Conservation (phyloP, 1,140 invertebrate species). For the Globodera rostochiensis region DNA sequence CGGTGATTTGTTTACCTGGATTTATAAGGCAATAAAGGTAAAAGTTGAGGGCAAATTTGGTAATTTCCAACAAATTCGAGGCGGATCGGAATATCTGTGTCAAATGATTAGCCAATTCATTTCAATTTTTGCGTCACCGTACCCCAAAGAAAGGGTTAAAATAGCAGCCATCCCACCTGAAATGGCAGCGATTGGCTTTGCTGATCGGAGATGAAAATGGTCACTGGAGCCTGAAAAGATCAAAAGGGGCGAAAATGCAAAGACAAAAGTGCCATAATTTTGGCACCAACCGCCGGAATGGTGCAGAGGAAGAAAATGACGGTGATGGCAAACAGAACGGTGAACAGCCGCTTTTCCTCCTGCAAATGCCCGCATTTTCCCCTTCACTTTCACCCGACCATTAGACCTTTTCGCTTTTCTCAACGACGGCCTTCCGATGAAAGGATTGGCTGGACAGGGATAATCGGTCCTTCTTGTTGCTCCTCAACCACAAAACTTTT, state of each 20-base stretch:
- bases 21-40: conserved; percentile 66
- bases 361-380: conserved; percentile 31
- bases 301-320: conserved; percentile 65
- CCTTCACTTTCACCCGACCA: conserved; percentile 15
- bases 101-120: neutral
- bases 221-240: conserved; percentile 52
- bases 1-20: conserved; percentile 30
- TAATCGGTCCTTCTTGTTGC: conserved; percentile 59
- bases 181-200: conserved; percentile 58
- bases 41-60: conserved; percentile 65
- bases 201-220: conserved; percentile 61
- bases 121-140: neutral
- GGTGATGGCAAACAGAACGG: conserved; percentile 61
- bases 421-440: conserved; percentile 47
- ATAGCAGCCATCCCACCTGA: conserved; percentile 39
- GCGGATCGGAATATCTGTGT: conserved; percentile 61
- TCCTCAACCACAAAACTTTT: conserved; percentile 24
- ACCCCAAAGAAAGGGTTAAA: no score
- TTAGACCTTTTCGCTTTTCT: conserved; percentile 57
- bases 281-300: conserved; percentile 53
- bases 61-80: conserved; percentile 62
- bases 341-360: conserved; percentile 64
- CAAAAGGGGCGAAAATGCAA: neutral
- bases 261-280: neutral
- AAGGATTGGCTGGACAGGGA: conserved; percentile 54